Base-by-base conservation (phyloP, 2,888 invertebrate species). In the Dryocosmus kuriphilus region DNA sequence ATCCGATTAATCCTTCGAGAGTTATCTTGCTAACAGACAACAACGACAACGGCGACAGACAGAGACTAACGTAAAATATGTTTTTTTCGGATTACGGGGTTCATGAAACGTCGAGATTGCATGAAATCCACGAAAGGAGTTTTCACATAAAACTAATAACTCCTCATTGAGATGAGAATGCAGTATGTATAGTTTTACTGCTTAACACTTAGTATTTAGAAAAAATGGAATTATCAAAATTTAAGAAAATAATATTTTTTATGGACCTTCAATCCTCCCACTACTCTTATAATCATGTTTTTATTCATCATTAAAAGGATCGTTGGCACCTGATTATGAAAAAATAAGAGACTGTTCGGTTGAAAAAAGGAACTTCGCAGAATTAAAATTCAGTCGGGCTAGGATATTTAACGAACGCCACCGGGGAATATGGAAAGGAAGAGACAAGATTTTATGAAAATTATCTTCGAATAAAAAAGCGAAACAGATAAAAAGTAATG, bases 401-500 rank as follows among this genome's bases (percentile, higher is more conserved):
- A 77, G 60, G 63, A 73, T 75, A 63, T 81, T 79, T 82, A 84
- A 84, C 82, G 82, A 83, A 79, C 75, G 84, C 79, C 81, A 79
- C 81, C 79, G 77, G 80, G 83, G 84, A 79, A 85, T 84, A 83
- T 76, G 79, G 80, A 79, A 79, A 82, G 80, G 80, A 80, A 77
- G 82, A 82, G 79, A 80, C 79, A 80, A 85, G 84, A 85, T 87
- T 89, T 90, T 89, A 90, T 89, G 88, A 90, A 89, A 90, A 90
- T 89, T 88, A 89, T 86, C 86, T 79, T 81, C 80, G 85, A 85
- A 88, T 85, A 87, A 88, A 89, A 89, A 89, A 87, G 88, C 84
- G 84, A 88, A 88, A 88, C 87, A 87, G 86, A 90, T 90, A 89
- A 89, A 89, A 90, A 89, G 84, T 90, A 90, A 90, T 90, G 84